Evolutionary conservation across 2,797 vertebrate genomes (phyloP), one percentile per base, ranked within the genome.

Genomic region (Phaenicophaeus curvirostris): DNA sequence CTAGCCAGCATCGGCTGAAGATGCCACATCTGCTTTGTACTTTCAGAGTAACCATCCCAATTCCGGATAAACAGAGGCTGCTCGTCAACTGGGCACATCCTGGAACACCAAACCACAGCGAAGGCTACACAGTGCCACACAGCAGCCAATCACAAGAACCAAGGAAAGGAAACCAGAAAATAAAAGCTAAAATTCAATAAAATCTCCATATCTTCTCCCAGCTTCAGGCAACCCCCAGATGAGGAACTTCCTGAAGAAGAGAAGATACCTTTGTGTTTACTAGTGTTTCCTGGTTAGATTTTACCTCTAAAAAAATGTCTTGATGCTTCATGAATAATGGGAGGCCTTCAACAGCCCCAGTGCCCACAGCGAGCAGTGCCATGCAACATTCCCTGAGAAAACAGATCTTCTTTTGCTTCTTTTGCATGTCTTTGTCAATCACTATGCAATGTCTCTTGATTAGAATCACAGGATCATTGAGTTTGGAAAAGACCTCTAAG

Each of bases 341-440:
- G 5, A 20, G 57, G 50, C 41, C 46, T 76, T 72, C 46, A 24
- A 28, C 41, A 78, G 50, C 58, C 41, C 62, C 58, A 44, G 30
- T 23, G 31, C 27, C 80, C 85, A 50, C 57, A 71, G 39, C 20
- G 39, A 1, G 8, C 41, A 63, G 44, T 14, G 61, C 33, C 42
- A 72, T 0, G 0, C 1, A 2, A 41, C 0, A 2, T 8, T 31
- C 27, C 48, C 15, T 5, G 15, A 41, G 44, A 84, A 74, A 65
- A 77, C 13, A 3, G 2, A 50, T 23, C 39, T 13, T 9, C 42
- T 69, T 63, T 31, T 28, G 5, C 39, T 13, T 9, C 42, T 69
- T 63, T 31, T 28, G 5, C 4, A 8, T 9, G 44, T 33, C 74
- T 54, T 54, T 27, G 28, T 59, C 61, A 37, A 15, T 20, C 61